Evolutionary conservation across 1,140 invertebrate genomes (phyloP).

Genomic region (Rhopalosiphum maidis): DNA sequence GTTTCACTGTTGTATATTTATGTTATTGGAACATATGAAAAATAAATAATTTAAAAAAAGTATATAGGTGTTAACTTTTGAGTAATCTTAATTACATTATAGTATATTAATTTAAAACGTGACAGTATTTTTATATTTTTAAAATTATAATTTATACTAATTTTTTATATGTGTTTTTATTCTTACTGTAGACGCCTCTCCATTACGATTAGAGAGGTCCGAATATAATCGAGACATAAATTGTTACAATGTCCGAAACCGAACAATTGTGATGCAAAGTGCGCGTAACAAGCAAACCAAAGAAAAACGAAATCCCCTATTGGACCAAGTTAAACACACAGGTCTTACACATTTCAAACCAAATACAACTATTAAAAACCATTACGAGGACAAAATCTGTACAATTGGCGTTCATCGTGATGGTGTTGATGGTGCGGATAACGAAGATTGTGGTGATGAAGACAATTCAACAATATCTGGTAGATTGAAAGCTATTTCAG

Average conservation of each 20-base stretch:
- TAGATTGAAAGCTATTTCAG: slow-evolving; percentile 75
- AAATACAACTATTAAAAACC: not conserved
- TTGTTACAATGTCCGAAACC: slow-evolving; percentile 45
- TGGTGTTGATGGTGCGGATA: not conserved
- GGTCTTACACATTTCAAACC: slow-evolving; percentile 72
- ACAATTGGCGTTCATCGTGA: not conserved
- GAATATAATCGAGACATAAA: slow-evolving; percentile 11
- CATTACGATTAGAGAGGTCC: not conserved
- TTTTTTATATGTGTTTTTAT: not conserved
- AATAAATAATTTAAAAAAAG: not conserved
- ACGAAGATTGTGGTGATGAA: not conserved
- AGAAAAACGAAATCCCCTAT: slow-evolving; percentile 73
- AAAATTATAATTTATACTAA: not conserved
- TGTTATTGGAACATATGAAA: not conserved
- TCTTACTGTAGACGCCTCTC: slow-evolving; percentile 23
- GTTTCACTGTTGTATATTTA: not conserved
- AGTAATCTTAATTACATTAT: not conserved
- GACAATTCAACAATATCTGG: slow-evolving; percentile 25
- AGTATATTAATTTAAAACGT: not conserved
- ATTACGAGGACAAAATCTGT: not conserved
- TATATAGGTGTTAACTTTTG: not conserved
- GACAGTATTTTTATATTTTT: not conserved
- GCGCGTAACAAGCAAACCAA: slow-evolving; percentile 9
- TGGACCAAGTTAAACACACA: slow-evolving; percentile 75
- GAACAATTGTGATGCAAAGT: slow-evolving; percentile 26